Percentiles rank a stretch among this genome's conserved stretches.
Conservation (phyloP, 2,797 vertebrate species). For the Thunnus albacares region DNA sequence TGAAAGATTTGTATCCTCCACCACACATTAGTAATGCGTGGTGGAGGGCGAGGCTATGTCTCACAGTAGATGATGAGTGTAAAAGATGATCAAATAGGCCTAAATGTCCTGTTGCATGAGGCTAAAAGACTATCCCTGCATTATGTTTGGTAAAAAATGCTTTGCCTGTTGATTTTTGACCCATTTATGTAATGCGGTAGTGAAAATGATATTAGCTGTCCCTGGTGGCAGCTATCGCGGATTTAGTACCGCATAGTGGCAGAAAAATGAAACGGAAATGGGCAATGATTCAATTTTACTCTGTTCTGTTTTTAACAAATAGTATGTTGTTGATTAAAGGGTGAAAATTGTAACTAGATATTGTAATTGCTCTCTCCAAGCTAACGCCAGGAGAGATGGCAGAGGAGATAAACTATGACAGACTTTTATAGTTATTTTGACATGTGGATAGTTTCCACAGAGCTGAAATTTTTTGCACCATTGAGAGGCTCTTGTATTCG, state of each 20-base stretch:
- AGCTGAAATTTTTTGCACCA: slow-evolving; percentile 42
- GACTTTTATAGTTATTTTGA: slow-evolving; percentile 27
- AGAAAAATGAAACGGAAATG: neutral
- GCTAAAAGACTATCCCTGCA: neutral
- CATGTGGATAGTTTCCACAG: neutral
- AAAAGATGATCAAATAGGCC: slow-evolving; percentile 9
- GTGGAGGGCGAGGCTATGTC: neutral
- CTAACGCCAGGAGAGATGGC: neutral
- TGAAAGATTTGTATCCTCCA: neutral
- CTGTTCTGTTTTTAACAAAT: neutral
- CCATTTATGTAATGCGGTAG: slow-evolving; percentile 16
- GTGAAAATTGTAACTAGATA: neutral
- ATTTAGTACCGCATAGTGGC: slow-evolving; percentile 29
- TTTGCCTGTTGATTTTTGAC: slow-evolving; percentile 43
- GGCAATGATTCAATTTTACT: neutral
- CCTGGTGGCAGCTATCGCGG: slow-evolving; percentile 15
- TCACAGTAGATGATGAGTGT: slow-evolving; percentile 3
- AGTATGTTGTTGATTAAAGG: neutral
- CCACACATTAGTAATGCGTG: neutral
- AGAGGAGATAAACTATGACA: slow-evolving; percentile 46
- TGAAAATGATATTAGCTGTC: slow-evolving; percentile 33
- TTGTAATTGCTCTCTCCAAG: neutral
- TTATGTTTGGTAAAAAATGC: slow-evolving; percentile 12
- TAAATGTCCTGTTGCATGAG: slow-evolving; percentile 15
- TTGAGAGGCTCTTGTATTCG: slow-evolving; percentile 38